Conservation (phyloP, 2,888 invertebrate genomes). For the Lycocerus yunnanus region DNA sequence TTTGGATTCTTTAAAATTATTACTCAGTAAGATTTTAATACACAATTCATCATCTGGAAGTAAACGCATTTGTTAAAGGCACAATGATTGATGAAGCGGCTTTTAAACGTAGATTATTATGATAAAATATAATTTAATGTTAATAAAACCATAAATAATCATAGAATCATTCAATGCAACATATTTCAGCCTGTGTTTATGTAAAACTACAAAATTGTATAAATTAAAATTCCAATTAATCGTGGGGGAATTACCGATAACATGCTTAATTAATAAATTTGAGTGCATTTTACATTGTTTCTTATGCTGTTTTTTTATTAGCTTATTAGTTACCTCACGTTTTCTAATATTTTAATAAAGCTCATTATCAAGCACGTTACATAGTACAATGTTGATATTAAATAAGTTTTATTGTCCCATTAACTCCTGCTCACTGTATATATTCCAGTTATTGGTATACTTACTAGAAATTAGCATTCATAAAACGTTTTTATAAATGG, state of each 20-base stretch:
- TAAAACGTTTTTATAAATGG: neutral
- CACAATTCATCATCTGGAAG: neutral
- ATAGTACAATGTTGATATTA: neutral
- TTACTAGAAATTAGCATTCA: neutral
- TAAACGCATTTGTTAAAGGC: conserved; percentile 4
- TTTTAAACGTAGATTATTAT: neutral
- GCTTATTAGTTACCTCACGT: neutral
- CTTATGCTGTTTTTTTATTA: neutral
- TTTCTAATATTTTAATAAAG: neutral
- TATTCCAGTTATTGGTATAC: too few species aligned
- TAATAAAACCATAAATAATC: neutral
- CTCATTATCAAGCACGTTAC: neutral
- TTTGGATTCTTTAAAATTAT: neutral
- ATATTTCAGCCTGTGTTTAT: neutral
- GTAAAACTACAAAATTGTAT: neutral
- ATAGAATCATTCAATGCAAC: neutral
- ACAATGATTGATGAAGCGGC: neutral
- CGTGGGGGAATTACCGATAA: too few species aligned
- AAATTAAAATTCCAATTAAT: neutral
- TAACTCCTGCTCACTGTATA: neutral
- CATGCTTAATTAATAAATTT: neutral
- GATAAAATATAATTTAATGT: neutral
- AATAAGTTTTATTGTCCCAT: neutral
- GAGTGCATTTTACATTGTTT: neutral
- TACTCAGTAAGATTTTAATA: neutral